Evolutionary conservation across 2,888 invertebrate species (phyloP).

Genomic region (Laspeyria flexula): DNA sequence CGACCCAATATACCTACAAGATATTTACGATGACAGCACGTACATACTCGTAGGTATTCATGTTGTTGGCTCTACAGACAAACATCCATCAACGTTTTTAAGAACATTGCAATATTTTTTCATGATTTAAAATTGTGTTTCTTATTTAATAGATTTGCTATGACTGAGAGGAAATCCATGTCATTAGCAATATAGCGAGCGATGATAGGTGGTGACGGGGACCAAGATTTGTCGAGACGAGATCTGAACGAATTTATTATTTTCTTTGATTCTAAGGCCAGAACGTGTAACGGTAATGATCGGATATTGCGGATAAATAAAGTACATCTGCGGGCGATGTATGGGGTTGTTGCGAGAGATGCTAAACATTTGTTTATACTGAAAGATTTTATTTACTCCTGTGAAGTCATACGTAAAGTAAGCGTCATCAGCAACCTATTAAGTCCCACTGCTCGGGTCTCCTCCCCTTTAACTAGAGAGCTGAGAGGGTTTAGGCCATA

Average conservation of each 20-base stretch:
- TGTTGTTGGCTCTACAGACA: too few relatives aligned
- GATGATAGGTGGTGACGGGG: conserved; percentile 5
- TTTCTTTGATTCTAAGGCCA: conserved; percentile 9
- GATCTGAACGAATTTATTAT: conserved; percentile 3
- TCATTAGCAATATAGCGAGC: not conserved
- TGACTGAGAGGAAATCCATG: not conserved
- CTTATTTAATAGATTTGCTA: not conserved
- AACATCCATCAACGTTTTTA: not conserved
- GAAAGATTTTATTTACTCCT: not conserved
- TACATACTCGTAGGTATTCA: too few relatives aligned
- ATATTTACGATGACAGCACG: too few relatives aligned
- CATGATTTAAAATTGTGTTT: not conserved
- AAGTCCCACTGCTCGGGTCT: too few relatives aligned
- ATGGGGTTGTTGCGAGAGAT: not conserved
- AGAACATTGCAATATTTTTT: not conserved
- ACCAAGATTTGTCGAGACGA: conserved; percentile 5
- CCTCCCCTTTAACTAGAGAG: too few relatives aligned
- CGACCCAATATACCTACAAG: too few relatives aligned
- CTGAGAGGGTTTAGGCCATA: too few relatives aligned
- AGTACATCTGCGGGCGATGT: conserved; percentile 9
- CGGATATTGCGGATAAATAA: conserved; percentile 13
- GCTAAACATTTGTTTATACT: not conserved
- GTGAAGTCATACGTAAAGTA: too few relatives aligned
- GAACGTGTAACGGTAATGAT: conserved; percentile 10
- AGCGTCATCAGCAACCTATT: too few relatives aligned